A percentile compares a stretch with the other conserved stretches of the same genome.
Evolutionary conservation across 2,797 vertebrate genomes (phyloP).

Genomic region (Diceros bicornis): DNA sequence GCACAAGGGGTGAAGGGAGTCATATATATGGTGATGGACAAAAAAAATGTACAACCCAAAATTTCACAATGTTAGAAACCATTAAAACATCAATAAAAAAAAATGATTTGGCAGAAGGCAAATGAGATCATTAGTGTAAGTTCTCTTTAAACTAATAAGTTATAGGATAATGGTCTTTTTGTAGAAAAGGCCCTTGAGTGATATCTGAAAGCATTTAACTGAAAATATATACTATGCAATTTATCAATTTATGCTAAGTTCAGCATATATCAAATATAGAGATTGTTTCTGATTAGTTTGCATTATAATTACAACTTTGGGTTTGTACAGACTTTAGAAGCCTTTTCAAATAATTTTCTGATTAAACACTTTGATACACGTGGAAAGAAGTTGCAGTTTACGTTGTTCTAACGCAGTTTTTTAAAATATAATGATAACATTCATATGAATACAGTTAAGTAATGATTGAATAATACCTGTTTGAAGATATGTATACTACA

Average conservation of each 20-base stretch:
- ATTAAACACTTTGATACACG: background rate
- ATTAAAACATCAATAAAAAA: too few relatives aligned
- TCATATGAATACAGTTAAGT: background rate
- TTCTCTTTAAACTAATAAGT: background rate
- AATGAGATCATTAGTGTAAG: background rate
- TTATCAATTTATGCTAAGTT: background rate
- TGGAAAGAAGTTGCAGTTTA: background rate
- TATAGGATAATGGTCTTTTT: background rate
- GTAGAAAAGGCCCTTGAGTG: background rate
- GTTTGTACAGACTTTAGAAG: background rate
- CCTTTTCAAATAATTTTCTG: background rate
- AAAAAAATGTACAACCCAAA: too few relatives aligned
- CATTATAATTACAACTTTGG: background rate
- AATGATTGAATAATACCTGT: background rate
- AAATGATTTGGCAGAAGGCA: background rate
- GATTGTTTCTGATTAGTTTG: background rate
- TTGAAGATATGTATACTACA: background rate
- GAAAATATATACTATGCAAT: background rate
- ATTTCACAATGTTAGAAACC: too few relatives aligned
- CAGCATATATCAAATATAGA: background rate
- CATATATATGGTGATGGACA: too few relatives aligned
- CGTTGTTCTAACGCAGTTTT: background rate
- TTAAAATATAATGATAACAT: background rate
- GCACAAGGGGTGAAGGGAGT: too few relatives aligned
- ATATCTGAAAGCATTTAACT: background rate